Evolutionary conservation across 2,113 vertebrate species (phyloP).

Genomic region (Meriones unguiculatus): DNA sequence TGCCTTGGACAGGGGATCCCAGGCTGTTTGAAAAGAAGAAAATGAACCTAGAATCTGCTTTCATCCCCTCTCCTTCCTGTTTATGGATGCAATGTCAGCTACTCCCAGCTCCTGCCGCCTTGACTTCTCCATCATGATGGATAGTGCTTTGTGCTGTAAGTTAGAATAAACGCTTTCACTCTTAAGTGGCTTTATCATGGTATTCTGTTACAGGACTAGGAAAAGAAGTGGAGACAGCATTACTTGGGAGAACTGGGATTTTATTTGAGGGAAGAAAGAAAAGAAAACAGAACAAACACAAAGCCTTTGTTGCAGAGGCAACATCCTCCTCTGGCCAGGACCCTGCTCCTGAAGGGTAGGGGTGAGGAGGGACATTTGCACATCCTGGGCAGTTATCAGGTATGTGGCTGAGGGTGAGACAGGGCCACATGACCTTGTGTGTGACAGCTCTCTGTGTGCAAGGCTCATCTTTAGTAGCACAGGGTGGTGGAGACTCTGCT

Average conservation of each 20-base stretch:
- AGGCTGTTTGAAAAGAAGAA: neutral
- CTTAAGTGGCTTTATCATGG: neutral
- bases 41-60: neutral
- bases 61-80: neutral
- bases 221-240: neutral
- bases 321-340: neutral
- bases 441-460: neutral
- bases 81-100: neutral
- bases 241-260: neutral
- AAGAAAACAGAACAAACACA: too few species aligned
- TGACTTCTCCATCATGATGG: neutral
- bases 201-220: neutral
- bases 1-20: too few species aligned
- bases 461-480: neutral
- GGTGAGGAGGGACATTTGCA: neutral
- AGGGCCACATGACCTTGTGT: neutral
- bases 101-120: neutral
- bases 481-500: neutral
- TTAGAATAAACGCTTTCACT: neutral
- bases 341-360: neutral
- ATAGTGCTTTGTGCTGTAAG: neutral
- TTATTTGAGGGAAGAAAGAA: neutral
- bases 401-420: neutral
- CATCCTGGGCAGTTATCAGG: too few species aligned
- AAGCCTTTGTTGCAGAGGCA: rapidly evolving